Evolutionary conservation across 2,888 invertebrate genomes (phyloP), one percentile per base, ranked within the genome.

Genomic region (Caenorhabditis sinica): DNA sequence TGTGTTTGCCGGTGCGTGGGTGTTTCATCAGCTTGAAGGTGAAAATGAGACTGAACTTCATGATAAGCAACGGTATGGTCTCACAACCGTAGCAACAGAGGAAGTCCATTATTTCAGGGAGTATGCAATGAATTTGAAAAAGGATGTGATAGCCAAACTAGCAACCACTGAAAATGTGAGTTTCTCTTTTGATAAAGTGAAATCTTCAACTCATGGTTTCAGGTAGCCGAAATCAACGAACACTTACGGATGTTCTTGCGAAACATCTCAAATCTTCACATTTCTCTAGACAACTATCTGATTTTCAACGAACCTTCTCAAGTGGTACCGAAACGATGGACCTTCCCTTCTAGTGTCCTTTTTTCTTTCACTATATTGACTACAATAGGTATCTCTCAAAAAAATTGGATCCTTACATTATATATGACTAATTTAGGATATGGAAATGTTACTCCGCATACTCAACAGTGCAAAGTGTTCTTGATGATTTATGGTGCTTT

Each of bases 291-390:
- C n/a, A 89, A 91, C 72, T 91, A 90, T 86, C 77, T 91, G 3
- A 87, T 87, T n/a, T 90, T 88, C 72, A 88, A 88, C 68, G 87
- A 89, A 25, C 87, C 88, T 2, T n/a, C 45, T 56, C 83, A 90
- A 83, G 82, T 68, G 30, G 89, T 90, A 2, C 89, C 87, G 58
- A 90, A 90, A 56, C 82, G 91, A 56, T 91, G 91, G 91, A 91
- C 91, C 1, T 91, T 83, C 45, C 88, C 90, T 20, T 87, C 90
- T 6, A 90, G 92, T 71, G 90, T 92, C 5, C 81, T 92, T 0
- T 92, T 92, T 71, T 87, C 91, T 5, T 92, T 91, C 80, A 92
- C 92, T n/a, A 91, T 92, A 80, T 83, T 91, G 6, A 91, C 91
- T 15, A 91, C 91, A 17, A 91, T 91, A 68, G 90, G 90, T 89